Conservation (phyloP, 1,140 invertebrate species). For the Whitmania pigra region DNA sequence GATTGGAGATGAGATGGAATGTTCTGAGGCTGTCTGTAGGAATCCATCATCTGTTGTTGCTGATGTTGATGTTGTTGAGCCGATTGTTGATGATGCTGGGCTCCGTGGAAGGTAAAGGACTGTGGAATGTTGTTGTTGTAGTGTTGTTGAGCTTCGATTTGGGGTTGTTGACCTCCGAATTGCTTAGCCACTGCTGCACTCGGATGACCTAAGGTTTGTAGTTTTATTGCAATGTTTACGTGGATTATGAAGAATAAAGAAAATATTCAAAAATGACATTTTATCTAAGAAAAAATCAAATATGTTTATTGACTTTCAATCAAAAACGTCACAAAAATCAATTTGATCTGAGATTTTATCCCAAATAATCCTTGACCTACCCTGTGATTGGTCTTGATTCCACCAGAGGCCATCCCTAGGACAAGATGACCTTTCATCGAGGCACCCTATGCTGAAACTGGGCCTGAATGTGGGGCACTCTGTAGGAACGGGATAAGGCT, state of each 20-base stretch:
- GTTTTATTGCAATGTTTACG: too few relatives aligned
- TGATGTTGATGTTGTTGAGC: not conserved
- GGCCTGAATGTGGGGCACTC: not conserved
- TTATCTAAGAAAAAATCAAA: too few relatives aligned
- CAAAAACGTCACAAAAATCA: too few relatives aligned
- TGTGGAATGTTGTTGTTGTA: constrained; percentile 2
- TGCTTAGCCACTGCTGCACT: not conserved
- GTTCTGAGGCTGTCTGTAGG: not conserved
- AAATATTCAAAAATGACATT: too few relatives aligned
- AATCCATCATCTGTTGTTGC: not conserved
- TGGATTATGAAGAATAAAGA: too few relatives aligned
- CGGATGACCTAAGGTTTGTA: too few relatives aligned
- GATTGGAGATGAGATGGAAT: not conserved
- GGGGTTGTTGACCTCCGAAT: not conserved
- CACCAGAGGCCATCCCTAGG: not conserved
- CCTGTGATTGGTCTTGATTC: too few relatives aligned
- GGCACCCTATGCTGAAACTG: constrained; percentile 9
- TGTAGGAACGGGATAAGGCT: constrained; percentile 22
- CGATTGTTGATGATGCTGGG: not conserved
- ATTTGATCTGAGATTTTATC: too few relatives aligned
- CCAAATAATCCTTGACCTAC: too few relatives aligned
- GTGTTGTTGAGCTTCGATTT: not conserved
- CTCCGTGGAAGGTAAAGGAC: not conserved
- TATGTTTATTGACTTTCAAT: too few relatives aligned
- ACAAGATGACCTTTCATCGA: not conserved